Conservation (phyloP, 2,888 invertebrate genomes). For the Tetanocera ferruginea region DNA sequence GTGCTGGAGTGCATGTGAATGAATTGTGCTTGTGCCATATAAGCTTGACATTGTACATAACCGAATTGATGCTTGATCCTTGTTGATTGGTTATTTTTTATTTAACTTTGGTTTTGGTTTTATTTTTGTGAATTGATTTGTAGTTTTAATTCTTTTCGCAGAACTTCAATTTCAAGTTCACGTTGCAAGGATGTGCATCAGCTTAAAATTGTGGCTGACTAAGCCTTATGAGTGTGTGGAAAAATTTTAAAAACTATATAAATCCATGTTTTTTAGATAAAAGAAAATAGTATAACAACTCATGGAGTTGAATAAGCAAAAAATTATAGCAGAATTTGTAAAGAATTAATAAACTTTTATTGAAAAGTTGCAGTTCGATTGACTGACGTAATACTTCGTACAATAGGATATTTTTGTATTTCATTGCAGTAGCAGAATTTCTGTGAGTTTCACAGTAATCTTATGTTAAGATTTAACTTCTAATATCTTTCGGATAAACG, state of each 20-base stretch:
- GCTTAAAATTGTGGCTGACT: neutral
- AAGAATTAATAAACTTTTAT: neutral
- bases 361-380: too few relatives aligned
- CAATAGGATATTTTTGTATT: too few relatives aligned
- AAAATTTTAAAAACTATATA: neutral
- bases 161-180: conserved; percentile 15
- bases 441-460: too few relatives aligned
- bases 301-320: neutral
- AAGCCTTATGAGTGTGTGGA: neutral
- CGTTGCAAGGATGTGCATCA: neutral
- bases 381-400: too few relatives aligned
- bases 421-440: too few relatives aligned
- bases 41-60: neutral
- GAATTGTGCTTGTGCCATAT: neutral
- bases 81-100: conserved; percentile 9
- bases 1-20: neutral
- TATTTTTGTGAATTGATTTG: neutral
- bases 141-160: neutral
- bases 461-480: too few relatives aligned
- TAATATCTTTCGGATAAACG: too few relatives aligned
- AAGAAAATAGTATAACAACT: neutral
- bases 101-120: neutral
- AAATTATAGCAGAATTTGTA: neutral
- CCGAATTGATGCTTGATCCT: neutral
- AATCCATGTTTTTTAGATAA: neutral